Evolutionary conservation across 2,797 vertebrate species (phyloP).

Genomic region (Peromyscus attwateri): DNA sequence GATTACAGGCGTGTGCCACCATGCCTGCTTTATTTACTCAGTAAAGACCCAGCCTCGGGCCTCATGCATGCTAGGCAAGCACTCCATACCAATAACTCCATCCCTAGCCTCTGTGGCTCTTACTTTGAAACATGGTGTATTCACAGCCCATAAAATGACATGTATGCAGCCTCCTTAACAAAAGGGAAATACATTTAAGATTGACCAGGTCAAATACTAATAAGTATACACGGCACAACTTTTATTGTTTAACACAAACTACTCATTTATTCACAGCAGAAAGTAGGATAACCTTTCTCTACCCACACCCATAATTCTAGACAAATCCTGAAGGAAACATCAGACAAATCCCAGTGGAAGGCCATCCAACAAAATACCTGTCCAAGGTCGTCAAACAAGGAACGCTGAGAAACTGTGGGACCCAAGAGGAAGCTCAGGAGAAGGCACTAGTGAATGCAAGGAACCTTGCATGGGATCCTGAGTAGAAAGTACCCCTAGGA

Average conservation of each 20-base stretch:
- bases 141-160: slow-evolving; percentile 34
- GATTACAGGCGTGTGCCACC: background rate
- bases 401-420: background rate
- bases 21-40: background rate
- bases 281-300: background rate
- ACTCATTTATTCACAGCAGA: background rate
- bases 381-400: background rate
- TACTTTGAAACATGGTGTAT: slow-evolving; percentile 25
- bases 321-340: background rate
- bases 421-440: background rate
- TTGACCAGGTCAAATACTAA: slow-evolving; percentile 6
- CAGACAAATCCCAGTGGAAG: background rate
- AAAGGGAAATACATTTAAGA: background rate
- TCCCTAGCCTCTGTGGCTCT: slow-evolving; percentile 5
- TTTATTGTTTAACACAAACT: slow-evolving; percentile 50
- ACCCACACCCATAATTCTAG: background rate
- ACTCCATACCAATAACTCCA: background rate
- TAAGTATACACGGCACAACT: background rate
- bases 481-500: background rate
- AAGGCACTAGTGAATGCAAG: background rate
- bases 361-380: background rate
- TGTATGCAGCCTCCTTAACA: background rate
- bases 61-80: background rate
- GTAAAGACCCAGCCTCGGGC: background rate
- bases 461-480: background rate